Evolutionary conservation across 2,888 invertebrate genomes (phyloP), one percentile per base, ranked within the genome.

Genomic region (Pinctada fucata): DNA sequence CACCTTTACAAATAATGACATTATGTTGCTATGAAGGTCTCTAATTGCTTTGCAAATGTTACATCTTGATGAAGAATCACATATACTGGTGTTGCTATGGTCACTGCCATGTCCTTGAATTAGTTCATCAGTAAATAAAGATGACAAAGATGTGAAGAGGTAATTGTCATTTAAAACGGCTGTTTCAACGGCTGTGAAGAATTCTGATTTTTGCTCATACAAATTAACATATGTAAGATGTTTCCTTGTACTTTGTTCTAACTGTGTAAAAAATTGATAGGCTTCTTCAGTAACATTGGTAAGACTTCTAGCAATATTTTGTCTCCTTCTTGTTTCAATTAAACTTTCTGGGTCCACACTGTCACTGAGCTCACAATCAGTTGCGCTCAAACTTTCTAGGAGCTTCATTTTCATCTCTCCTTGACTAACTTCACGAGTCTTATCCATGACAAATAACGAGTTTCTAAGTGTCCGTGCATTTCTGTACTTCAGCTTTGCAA

Each of bases 181-280:
- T 2, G 64, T 76, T 71, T 71, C n/a, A 6, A 64, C 16, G 8
- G 13, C 31, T 10, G 48, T 8, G 49, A n/a, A 70, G 45, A 70
- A 70, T 31, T 50, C 13, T 49, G 70, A 70, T 49, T 50, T 70
- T 10, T 47, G 10, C 8, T 13, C 58, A 31, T 45, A 13, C 4
- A 78, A 51, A 6, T 31, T 74, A 65, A 74, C 70, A 75, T 65
- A 74, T 51, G 74, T 74, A 3, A 78, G 52, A 13, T 48, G 10
- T 50, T 58, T 10, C n/a, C 78, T 49, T 63, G 64, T 64, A 49
- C 64, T 31, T 48, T 64, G 45, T 70, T 78, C 78, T 16, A 78
- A 48, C 47, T 74, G 13, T 51, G 16, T 49, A 58, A 78, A 78
- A 48, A 70, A 70, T 47, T 70, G 64, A 63, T 63, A 78, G 10